A percentile compares a stretch with the other conserved stretches of the same genome.
phyloP scores from a whole-genome alignment of 2,797 vertebrate species.

The Myoxocephalus aenaeus region DNA sequence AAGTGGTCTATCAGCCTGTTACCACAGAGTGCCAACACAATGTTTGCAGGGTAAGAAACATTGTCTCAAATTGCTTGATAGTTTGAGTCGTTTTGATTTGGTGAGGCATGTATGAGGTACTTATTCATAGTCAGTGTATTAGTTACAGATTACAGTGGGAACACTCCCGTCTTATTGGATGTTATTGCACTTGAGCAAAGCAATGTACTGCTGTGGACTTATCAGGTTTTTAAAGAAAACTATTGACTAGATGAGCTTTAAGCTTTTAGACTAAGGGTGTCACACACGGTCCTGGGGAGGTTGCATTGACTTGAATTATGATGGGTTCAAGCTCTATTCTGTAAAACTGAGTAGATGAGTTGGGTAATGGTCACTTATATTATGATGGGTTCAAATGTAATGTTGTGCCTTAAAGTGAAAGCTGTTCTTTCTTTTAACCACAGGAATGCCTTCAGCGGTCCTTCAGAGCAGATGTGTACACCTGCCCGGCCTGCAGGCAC shows the following conservation, averaged over 20 bases:
- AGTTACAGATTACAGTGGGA: too few species aligned
- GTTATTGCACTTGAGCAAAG: too few species aligned
- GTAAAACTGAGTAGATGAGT: not conserved
- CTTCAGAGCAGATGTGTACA: conserved; percentile 94
- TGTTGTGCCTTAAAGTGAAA: not conserved
- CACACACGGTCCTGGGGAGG: too few species aligned
- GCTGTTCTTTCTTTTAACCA: not conserved
- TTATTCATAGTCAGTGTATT: not conserved
- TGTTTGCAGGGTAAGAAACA: conserved; percentile 91
- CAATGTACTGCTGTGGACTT: too few species aligned
- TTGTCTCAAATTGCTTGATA: not conserved
- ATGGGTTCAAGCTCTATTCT: not conserved
- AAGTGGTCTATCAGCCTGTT: conserved; percentile 93
- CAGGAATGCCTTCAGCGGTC: conserved; percentile 97
- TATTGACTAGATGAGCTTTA: too few species aligned
- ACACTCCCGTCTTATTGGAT: too few species aligned
- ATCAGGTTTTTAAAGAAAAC: too few species aligned
- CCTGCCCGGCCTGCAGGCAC: conserved; percentile 93
- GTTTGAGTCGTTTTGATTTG: not conserved
- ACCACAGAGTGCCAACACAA: conserved; percentile 98
- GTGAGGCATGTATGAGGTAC: not conserved
- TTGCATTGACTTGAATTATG: not conserved
- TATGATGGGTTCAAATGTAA: not conserved
- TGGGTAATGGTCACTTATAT: not conserved
- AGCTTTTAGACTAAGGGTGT: too few species aligned